Conservation (phyloP, 2,888 invertebrate species). For the Sepiola atlantica region DNA sequence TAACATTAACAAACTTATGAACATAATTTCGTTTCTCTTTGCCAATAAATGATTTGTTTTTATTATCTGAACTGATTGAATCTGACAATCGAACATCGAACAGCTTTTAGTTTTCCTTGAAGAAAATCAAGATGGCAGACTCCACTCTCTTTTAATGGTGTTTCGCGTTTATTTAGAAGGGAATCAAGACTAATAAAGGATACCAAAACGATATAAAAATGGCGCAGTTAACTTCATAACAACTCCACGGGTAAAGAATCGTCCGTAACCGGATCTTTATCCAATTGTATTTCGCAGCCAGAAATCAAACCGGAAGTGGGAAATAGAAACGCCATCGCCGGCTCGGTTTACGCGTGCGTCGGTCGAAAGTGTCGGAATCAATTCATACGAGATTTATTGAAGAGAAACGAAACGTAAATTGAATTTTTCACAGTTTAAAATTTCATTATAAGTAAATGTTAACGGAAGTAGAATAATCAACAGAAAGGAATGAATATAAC, state of each 20-base stretch:
- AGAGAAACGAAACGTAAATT: background rate
- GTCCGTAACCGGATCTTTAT: background rate
- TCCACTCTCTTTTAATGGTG: background rate
- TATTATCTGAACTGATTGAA: too few species aligned
- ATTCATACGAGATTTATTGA: constrained; percentile 13
- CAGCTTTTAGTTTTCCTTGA: background rate
- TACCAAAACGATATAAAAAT: background rate
- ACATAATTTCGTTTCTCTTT: too few species aligned
- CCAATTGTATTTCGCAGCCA: background rate
- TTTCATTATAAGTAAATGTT: background rate
- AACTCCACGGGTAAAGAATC: background rate
- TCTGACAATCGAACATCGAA: background rate
- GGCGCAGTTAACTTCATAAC: background rate
- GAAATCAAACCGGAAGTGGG: constrained; percentile 2
- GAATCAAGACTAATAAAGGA: background rate
- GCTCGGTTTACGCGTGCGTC: background rate
- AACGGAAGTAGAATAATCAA: background rate
- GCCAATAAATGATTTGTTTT: too few species aligned
- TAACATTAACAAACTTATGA: too few species aligned
- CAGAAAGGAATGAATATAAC: too few species aligned
- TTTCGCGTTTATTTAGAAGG: background rate
- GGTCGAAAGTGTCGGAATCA: background rate
- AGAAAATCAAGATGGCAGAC: background rate
- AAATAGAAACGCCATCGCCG: background rate
- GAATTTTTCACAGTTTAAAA: background rate